Percentiles rank a stretch among this genome's conserved stretches.
These are phyloP conservation scores for Notothenia rossii DNA, from an alignment of 2,113 vertebrate genomes.

Conservation along the genomic window DNA sequence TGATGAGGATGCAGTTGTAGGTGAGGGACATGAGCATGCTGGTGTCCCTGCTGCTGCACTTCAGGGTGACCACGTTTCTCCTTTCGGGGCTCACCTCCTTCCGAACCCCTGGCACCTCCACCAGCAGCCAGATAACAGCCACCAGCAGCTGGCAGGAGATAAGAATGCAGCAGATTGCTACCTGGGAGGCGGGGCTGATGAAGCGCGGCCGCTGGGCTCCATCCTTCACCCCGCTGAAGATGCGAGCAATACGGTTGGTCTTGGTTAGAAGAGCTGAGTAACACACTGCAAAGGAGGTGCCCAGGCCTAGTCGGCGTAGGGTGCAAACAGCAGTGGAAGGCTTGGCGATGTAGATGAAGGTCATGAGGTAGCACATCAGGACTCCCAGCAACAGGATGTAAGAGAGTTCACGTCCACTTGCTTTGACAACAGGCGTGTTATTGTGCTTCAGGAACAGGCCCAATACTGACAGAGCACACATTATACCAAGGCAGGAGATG, in stretches of 20 bases:
- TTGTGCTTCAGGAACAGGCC: constrained; percentile 93
- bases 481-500: constrained; percentile 93
- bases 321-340: constrained; percentile 93
- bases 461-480: constrained; percentile 93
- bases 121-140: constrained; percentile 93
- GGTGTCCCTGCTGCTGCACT: constrained; percentile 94
- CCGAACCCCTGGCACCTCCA: constrained; percentile 93
- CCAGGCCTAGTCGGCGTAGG: constrained; percentile 91
- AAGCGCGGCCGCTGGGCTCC: constrained; percentile 94
- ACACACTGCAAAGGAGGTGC: constrained; percentile 95
- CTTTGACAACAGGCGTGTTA: constrained; percentile 95
- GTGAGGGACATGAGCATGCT: constrained; percentile 97
- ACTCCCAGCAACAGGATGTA: constrained; percentile 96
- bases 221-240: constrained; percentile 95
- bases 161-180: constrained; percentile 94
- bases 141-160: constrained; percentile 97
- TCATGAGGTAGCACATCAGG: constrained; percentile 98
- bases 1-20: constrained; percentile 96
- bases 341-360: constrained; percentile 96
- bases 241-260: constrained; percentile 97
- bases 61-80: constrained; percentile 93
- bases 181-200: constrained; percentile 96
- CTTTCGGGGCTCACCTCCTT: constrained; percentile 94
- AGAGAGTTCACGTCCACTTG: constrained; percentile 95
- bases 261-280: constrained; percentile 98